These are phyloP conservation scores for Phylloscopus trochilus DNA, from an alignment of 2,113 vertebrate species.

Conservation along the genomic window DNA sequence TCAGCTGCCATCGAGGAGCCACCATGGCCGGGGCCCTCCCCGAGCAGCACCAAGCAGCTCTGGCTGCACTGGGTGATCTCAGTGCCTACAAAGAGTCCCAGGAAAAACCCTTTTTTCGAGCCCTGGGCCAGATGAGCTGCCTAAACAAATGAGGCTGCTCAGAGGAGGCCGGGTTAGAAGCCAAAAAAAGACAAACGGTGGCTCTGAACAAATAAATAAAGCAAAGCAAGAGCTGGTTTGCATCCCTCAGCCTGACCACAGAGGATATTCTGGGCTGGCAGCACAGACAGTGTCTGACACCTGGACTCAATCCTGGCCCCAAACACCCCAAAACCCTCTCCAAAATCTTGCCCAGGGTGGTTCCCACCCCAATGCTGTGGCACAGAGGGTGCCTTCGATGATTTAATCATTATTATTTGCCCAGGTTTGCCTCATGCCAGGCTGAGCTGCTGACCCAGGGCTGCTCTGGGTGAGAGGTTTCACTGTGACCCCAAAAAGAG, in stretches of 20 bases:
- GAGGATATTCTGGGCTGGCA: conserved; percentile 37
- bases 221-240: conserved; percentile 29
- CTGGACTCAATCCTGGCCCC: background rate
- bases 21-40: background rate
- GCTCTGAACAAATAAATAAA: conserved; percentile 36
- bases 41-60: rapidly evolving
- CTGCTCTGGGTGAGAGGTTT: background rate
- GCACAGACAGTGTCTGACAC: background rate
- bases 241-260: conserved; percentile 35
- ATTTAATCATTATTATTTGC: background rate
- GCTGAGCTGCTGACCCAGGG: background rate
- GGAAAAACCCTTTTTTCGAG: background rate
- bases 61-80: background rate
- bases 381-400: rapidly evolving
- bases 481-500: background rate
- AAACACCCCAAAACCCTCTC: background rate
- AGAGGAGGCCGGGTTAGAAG: background rate
- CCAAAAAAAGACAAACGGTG: background rate
- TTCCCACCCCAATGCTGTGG: rapidly evolving
- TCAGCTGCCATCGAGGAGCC: background rate
- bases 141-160: conserved; percentile 24
- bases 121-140: background rate
- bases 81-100: background rate
- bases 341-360: background rate
- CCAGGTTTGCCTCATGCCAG: background rate